Evolutionary conservation across 1,140 invertebrate species (phyloP).

Genomic region (Cydia strobilella): DNA sequence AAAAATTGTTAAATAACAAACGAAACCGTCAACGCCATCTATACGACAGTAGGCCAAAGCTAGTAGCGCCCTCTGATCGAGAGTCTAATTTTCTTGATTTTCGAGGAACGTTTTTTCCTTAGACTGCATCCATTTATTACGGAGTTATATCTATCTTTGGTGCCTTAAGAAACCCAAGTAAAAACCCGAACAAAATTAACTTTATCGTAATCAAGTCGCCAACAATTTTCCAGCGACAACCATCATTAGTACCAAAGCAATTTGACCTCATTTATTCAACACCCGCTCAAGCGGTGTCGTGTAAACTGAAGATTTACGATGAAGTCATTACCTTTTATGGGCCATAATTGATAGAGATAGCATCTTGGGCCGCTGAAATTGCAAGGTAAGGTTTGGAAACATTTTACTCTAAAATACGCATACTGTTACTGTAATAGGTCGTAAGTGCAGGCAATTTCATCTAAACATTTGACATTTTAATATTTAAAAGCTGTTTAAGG

Average conservation of each 20-base stretch:
- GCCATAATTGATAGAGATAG: slow-evolving; percentile 77
- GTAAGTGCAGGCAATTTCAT: background rate
- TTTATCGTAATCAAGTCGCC: slow-evolving; percentile 20
- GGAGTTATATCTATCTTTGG: no score
- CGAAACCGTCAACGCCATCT: no score
- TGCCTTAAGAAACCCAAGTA: background rate
- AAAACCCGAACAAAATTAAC: slow-evolving; percentile 1
- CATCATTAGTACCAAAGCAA: slow-evolving; percentile 65
- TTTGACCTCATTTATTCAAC: slow-evolving; percentile 74
- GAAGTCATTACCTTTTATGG: slow-evolving; percentile 78
- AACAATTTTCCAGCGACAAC: slow-evolving; percentile 40
- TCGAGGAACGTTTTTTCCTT: no score
- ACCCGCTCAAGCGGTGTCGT: slow-evolving; percentile 74
- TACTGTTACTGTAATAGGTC: slow-evolving; percentile 55
- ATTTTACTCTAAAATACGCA: slow-evolving; percentile 66
- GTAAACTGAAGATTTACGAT: slow-evolving; percentile 76
- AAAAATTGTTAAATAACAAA: no score
- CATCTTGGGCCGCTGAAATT: slow-evolving; percentile 70
- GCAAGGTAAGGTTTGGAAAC: slow-evolving; percentile 67
- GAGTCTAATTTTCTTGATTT: no score
- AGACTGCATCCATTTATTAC: no score
- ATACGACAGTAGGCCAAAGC: no score
- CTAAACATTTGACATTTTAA: background rate
- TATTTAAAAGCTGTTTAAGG: slow-evolving; percentile 48
- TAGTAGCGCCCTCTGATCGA: no score